A percentile compares a stretch with the other conserved stretches of the same genome.
These are phyloP conservation scores for Macrobrachium rosenbergii DNA, from an alignment of 1,140 invertebrate species.

Conservation along the genomic window DNA sequence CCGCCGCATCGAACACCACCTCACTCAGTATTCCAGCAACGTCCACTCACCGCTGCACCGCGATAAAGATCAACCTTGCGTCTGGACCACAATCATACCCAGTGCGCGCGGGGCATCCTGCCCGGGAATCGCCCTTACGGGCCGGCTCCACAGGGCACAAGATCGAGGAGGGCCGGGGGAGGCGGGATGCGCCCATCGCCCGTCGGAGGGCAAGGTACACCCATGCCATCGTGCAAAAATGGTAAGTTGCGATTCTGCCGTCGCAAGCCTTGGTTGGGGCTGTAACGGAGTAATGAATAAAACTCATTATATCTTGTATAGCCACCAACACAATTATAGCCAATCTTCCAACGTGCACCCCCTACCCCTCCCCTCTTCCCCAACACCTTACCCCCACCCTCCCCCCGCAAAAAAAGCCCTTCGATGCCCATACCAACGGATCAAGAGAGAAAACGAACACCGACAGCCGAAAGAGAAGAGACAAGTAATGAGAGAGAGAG, in stretches of 20 bases:
- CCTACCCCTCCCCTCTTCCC: neutral
- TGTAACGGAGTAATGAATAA: conserved; percentile 60
- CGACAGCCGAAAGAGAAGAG: neutral
- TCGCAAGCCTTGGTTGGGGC: conserved; percentile 48
- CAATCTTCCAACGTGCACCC: neutral
- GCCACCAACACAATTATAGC: conserved; percentile 47
- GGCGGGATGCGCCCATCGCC: conserved; percentile 37
- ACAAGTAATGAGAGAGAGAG: neutral
- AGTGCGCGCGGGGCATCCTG: conserved; percentile 26
- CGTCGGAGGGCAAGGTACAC: conserved; percentile 55
- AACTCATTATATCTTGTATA: conserved; percentile 62
- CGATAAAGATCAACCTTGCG: conserved; percentile 61
- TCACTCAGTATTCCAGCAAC: conserved; percentile 58
- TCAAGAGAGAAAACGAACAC: neutral
- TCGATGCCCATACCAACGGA: neutral
- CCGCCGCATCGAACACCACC: neutral
- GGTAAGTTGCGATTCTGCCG: conserved; percentile 55
- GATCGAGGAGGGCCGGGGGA: neutral
- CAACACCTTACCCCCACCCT: neutral
- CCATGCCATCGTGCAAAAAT: conserved; percentile 60
- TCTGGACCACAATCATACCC: conserved; percentile 53
- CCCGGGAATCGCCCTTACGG: conserved; percentile 40
- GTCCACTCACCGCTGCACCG: conserved; percentile 59
- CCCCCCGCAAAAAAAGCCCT: neutral
- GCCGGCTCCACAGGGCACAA: conserved; percentile 9